Base-by-base conservation (phyloP, 2,797 vertebrate genomes). In the Odontamblyopus lacepedii region DNA sequence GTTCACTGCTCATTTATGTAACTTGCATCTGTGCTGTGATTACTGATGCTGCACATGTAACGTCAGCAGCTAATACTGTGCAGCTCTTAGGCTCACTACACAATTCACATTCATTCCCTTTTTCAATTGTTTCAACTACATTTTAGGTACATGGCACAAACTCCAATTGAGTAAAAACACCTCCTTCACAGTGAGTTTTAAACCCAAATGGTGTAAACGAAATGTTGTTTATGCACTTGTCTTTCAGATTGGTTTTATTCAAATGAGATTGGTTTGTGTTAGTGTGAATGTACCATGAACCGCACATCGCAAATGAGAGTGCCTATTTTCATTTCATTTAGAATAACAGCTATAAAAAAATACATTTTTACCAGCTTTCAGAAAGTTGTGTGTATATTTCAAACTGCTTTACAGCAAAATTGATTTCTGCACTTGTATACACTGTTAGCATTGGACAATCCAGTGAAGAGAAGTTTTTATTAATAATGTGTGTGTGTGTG, bases 11-110 rank as follows among this genome's bases (percentile, higher is more conserved):
- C 29, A 63, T 75, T 79, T 79, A 77, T 80, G 64, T 80, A 76
- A 84, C 57, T 29, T 77, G 68, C 74, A 82, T 80, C 74, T 84
- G 81, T 69, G 11, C 16, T n/a, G 61, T 71, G 70, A 76, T 80
- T 62, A 68, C 73, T 67, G 70, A 76, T 3, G 23, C 59, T 70
- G 59, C 63, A 29, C 59, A 70, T 63, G 32, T 23, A 71, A 64
- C 41, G 61, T 67, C 57, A 35, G 26, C 48, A 63, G 29, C 44
- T 38, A 53, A 74, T 55, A 15, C 69, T 29, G 1, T 4, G 18
- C n/a, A 9, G 68, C 56, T 57, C 27, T 63, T 44, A 56, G n/a
- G 29, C 64, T 11, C 11, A 55, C 48, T 19, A 41, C 48, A 53
- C 65, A 53, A 67, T 30, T 67, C 65, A 53, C 15, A 67, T n/a